Evolutionary conservation across 2,888 invertebrate genomes (phyloP).

Genomic region (Adelognathus sp.): DNA sequence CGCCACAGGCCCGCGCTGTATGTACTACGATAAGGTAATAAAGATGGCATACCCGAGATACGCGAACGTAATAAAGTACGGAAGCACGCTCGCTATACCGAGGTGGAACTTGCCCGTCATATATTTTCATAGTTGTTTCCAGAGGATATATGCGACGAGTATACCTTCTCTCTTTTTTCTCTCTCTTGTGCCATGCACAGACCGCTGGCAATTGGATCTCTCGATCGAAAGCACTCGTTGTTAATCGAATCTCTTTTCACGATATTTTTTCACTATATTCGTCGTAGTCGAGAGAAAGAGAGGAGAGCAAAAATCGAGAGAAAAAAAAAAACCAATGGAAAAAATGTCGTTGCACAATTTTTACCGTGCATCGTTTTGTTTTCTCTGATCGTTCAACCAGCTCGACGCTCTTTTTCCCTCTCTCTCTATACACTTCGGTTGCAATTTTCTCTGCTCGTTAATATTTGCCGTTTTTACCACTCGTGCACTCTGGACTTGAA

Average conservation of each 20-base stretch:
- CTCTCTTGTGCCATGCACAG: not conserved
- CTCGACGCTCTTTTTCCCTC: too few species aligned
- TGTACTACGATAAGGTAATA: constrained; percentile 74
- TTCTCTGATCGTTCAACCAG: constrained; percentile 10
- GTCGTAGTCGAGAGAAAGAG: constrained; percentile 7
- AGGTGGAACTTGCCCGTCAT: constrained; percentile 10
- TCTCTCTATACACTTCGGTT: not conserved
- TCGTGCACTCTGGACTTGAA: not conserved
- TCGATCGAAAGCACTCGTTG: constrained; percentile 41
- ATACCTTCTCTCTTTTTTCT: not conserved
- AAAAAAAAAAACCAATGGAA: constrained; percentile 7
- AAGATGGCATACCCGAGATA: constrained; percentile 75
- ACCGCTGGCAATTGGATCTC: constrained; percentile 36
- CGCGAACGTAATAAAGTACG: constrained; percentile 71
- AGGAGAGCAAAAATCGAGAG: not conserved
- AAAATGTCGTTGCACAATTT: constrained; percentile 27
- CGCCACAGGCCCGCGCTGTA: constrained; percentile 67
- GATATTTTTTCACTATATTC: constrained; percentile 32
- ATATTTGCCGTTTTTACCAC: too few species aligned
- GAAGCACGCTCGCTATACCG: constrained; percentile 41
- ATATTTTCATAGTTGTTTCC: constrained; percentile 40
- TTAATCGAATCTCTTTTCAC: constrained; percentile 45
- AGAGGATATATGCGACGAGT: not conserved
- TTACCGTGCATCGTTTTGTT: constrained; percentile 26
- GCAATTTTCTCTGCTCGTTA: constrained; percentile 19